Evolutionary conservation across 2,113 vertebrate genomes (phyloP).

Genomic region (Calidris pugnax): DNA sequence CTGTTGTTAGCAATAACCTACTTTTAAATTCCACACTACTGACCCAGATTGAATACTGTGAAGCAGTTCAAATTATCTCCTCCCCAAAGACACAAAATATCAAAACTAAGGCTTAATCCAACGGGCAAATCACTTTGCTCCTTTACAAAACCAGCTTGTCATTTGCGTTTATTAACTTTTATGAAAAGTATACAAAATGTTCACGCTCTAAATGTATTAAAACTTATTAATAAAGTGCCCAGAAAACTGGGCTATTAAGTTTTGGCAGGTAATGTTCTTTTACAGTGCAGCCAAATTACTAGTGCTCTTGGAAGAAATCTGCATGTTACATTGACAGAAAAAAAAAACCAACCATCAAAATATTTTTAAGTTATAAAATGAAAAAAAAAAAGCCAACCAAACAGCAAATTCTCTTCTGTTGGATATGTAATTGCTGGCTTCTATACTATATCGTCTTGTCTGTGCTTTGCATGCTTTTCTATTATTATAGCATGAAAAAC

Average conservation of each 20-base stretch:
- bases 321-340: not conserved
- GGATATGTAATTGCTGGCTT: not conserved
- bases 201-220: not conserved
- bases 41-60: not conserved
- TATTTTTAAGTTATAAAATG: not conserved
- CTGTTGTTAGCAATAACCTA: not conserved
- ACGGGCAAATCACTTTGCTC: not conserved
- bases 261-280: not conserved
- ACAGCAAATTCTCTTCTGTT: not conserved
- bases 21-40: not conserved
- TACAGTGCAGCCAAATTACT: not conserved
- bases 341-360: not conserved
- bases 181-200: not conserved
- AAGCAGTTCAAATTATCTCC: not conserved
- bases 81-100: conserved; percentile 9
- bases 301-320: not conserved
- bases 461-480: not conserved
- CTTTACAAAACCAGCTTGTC: not conserved
- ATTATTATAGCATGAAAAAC: not conserved
- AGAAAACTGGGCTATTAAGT: not conserved
- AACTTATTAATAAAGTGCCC: not conserved
- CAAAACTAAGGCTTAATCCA: conserved; percentile 33
- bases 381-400: not conserved
- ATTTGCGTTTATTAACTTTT: not conserved
- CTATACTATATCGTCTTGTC: not conserved